Evolutionary conservation across 2,888 invertebrate species (phyloP).

Genomic region (Litoditis marina): DNA sequence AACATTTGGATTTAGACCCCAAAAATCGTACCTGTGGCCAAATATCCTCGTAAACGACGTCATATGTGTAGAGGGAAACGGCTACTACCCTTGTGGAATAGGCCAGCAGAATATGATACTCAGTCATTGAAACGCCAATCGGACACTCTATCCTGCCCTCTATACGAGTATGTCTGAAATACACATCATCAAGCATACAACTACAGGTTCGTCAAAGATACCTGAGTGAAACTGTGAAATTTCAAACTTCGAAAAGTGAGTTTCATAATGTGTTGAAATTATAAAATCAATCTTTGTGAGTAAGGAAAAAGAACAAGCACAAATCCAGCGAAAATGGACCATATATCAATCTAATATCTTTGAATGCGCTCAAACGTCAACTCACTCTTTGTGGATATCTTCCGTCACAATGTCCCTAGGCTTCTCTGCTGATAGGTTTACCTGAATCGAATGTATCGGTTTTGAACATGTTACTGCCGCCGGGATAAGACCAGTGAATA

Average conservation of each 20-base stretch:
- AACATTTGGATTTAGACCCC: too few relatives aligned
- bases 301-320: too few relatives aligned
- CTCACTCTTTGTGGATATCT: slow-evolving; percentile 37
- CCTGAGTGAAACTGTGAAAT: background rate
- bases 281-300: too few relatives aligned
- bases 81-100: slow-evolving; percentile 50
- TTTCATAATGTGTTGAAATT: background rate
- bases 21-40: slow-evolving; percentile 34
- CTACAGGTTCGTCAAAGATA: too few relatives aligned
- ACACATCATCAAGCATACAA: too few relatives aligned
- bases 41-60: slow-evolving; percentile 52
- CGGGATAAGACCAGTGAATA: too few relatives aligned
- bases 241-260: background rate
- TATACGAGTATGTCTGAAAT: slow-evolving; percentile 43
- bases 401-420: slow-evolving; percentile 31
- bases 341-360: background rate
- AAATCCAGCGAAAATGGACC: background rate
- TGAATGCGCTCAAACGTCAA: slow-evolving; percentile 4
- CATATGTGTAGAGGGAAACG: slow-evolving; percentile 48
- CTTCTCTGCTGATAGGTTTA: slow-evolving; percentile 29
- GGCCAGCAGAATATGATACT: slow-evolving; percentile 53
- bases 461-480: too few relatives aligned
- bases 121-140: slow-evolving; percentile 51
- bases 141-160: slow-evolving; percentile 55
- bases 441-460: too few relatives aligned